Base-by-base conservation (phyloP, 1,140 invertebrate genomes). In the Batillaria attramentaria region DNA sequence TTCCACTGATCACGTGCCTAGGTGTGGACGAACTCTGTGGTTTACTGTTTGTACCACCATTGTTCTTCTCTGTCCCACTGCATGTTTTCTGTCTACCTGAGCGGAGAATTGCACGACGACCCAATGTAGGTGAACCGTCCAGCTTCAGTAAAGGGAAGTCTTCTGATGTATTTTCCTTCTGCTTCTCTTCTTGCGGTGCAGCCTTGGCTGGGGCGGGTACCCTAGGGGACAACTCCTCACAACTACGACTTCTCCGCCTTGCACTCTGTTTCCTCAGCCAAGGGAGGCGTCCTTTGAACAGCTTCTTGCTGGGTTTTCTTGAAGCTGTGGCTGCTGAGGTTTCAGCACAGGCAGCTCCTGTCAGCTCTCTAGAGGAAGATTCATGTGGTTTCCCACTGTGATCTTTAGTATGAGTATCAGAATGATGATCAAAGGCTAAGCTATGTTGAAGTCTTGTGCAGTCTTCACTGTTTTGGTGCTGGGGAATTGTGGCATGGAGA, bases 101-200 rank as follows among this genome's bases (percentile, higher is more conserved):
- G 10, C 24, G 24, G 18, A 6, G 5, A 43, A n/a, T 42, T 31
- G 4, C 39, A 1, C 57, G 35, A 8, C 73, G 54, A 20, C 73
- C 57, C 24, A 75, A n/a, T 10, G 57, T 62, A 13, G 73, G 73
- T 1, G 73, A 75, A 6, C 57, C 39, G 2, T 75, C 73, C 54
- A 75, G 18, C 35, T 75, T 42, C 24, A 75, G 37, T n/a, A 75
- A 39, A 28, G 54, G 73, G 37, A 75, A 75, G 28, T 16, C 13
- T n/a, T 62, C 57, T 28, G 18, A 54, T 18, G 18, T n/a, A 20
- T 10, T 10, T 10, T 62, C 33, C 57, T 62, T 2, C 6, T 62
- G 57, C 10, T 62, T 10, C 1, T 62, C 57, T n/a, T 8, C 33
- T 16, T 28, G 8, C 10, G 10, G 1, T 3, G n/a, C n/a, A 62